A percentile compares a stretch with the other conserved stretches of the same genome.
These are phyloP conservation scores for Aspidiotus destructor DNA, from an alignment of 2,888 invertebrate genomes.

Conservation along the genomic window DNA sequence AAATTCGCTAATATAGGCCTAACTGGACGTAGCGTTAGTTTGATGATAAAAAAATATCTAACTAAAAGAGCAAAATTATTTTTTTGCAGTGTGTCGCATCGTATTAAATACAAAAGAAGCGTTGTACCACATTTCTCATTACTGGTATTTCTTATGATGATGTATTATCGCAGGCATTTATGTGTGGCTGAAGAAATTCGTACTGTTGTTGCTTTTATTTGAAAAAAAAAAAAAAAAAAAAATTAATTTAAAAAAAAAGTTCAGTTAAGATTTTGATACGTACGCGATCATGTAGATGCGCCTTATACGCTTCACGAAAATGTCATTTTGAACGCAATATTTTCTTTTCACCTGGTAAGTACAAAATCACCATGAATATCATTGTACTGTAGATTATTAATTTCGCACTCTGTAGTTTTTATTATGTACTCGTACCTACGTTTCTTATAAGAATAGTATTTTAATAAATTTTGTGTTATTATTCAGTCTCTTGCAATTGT, in stretches of 20 bases:
- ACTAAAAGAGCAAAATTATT: neutral
- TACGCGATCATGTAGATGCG: neutral
- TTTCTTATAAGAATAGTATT: no score
- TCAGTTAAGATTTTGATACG: neutral
- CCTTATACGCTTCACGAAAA: neutral
- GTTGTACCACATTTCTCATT: neutral
- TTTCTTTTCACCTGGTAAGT: no score
- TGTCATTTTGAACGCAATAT: neutral
- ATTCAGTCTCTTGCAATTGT: no score
- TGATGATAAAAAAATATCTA: no score
- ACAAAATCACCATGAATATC: no score
- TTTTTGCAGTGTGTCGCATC: neutral
- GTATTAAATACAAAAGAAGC: no score
- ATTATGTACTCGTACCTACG: no score
- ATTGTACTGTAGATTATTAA: no score
- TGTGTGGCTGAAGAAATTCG: constrained; percentile 24
- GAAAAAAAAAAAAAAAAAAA: constrained; percentile 1
- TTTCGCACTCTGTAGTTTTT: no score
- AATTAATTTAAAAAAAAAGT: neutral
- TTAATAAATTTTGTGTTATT: no score
- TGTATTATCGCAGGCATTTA: constrained; percentile 12
- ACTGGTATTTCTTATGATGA: neutral
- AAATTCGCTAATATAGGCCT: no score
- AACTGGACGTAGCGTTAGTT: neutral
- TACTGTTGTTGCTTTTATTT: constrained; percentile 17